Conservation (phyloP, 2,113 vertebrate species). For the Clarias batrachus region DNA sequence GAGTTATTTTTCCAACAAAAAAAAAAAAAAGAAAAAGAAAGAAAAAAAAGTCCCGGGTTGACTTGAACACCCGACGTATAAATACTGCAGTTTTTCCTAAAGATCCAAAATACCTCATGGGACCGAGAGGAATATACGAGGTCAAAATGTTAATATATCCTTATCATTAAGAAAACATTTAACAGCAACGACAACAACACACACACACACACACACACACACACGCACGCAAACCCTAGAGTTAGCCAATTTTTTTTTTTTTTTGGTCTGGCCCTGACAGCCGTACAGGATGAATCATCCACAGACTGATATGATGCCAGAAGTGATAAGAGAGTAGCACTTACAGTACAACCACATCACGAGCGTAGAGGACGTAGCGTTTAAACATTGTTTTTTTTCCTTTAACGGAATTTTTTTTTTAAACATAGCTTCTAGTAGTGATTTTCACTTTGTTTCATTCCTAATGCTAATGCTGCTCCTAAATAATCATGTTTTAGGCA, state of each 20-base stretch:
- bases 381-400: neutral
- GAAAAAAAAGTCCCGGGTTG: too few species aligned
- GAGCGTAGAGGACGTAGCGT: neutral
- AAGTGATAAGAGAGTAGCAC: conserved; percentile 14
- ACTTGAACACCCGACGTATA: neutral
- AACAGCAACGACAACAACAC: neutral
- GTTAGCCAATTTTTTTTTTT: neutral
- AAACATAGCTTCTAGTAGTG: neutral
- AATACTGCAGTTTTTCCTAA: neutral
- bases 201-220: neutral
- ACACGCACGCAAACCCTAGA: neutral
- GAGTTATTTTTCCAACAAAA: too few species aligned
- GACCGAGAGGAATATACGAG: neutral
- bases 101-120: neutral
- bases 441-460: neutral
- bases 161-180: neutral
- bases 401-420: too few species aligned
- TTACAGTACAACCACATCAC: neutral
- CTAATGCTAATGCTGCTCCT: neutral
- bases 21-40: too few species aligned
- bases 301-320: conserved; percentile 16
- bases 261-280: neutral
- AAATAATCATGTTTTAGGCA: too few species aligned
- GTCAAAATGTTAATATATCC: neutral
- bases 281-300: conserved; percentile 21